Base-by-base conservation (phyloP, 2,888 invertebrate species). In the Tuta absoluta region DNA sequence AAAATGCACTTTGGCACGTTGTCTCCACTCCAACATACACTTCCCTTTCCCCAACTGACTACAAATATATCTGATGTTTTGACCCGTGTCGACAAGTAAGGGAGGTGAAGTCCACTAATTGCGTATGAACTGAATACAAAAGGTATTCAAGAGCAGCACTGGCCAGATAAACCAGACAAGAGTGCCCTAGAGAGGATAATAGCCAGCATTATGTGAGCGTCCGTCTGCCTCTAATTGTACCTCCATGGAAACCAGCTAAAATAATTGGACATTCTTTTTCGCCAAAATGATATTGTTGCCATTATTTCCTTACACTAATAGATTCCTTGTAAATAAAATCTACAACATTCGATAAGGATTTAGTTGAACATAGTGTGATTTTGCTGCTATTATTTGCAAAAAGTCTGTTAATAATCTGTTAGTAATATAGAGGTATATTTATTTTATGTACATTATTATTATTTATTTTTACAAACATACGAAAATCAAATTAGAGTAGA, bases 151-250 rank as follows among this genome's bases (percentile, higher is more conserved):
- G 59, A 64, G 64, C 65, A 71, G 67, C 64, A 68, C 65, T 68
- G 65, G 70, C 71, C 65, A 66, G 67, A 73, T 75, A 77, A 76
- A 79, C 81, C 71, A 62, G 51, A 65, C 68, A 67, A 72, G 75
- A 83, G 81, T 79, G 78, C 75, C 64, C 70, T 69, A 67, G 69
- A 71, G 71, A 73, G 74, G 75, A 81, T 86, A 86, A 85, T 82
- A 74, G 73, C 74, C 69, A 78, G 82, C 77, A 76, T 79, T 80
- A 77, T 68, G 73, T 72, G 76, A 77, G 73, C 78, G 78, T 80
- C 79, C 72, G 74, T 72, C 82, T 84, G 84, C 64, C 77, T 72
- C 75, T 82, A 80, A 81, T 83, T 82, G 78, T 71, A 76, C 71
- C 69, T 66, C 75, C 78, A 81, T 86, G 71, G 82, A 68, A 77